phyloP scores from a whole-genome alignment of 1,140 invertebrate genomes.

The Polyergus mexicanus region DNA sequence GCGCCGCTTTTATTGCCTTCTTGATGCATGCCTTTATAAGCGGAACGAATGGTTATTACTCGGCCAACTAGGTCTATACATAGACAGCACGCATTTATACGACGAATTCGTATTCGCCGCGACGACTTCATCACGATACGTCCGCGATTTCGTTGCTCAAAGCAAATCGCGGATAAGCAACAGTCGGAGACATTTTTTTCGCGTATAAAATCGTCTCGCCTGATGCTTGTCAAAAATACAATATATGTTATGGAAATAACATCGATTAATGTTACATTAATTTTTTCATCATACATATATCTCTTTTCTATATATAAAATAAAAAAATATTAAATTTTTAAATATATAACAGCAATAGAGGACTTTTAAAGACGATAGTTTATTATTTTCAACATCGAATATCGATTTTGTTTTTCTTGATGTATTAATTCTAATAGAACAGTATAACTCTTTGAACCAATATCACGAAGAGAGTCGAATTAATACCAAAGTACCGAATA shows the following conservation, averaged over 20 bases:
- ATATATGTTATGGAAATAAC: no score
- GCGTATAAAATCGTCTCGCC: neutral
- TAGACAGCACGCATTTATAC: constrained; percentile 69
- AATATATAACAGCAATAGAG: neutral
- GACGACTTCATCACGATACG: constrained; percentile 24
- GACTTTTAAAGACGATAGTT: no score
- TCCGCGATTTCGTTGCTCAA: constrained; percentile 16
- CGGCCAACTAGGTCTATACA: constrained; percentile 78
- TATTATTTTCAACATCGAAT: neutral
- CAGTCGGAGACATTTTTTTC: neutral
- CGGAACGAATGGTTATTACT: constrained; percentile 84
- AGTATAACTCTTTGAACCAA: constrained; percentile 12
- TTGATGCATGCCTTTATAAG: constrained; percentile 84
- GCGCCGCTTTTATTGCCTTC: constrained; percentile 81
- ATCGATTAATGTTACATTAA: neutral
- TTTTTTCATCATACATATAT: neutral
- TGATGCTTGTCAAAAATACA: neutral
- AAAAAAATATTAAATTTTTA: neutral
- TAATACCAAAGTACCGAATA: constrained; percentile 65
- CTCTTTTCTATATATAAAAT: neutral
- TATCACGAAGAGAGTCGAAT: constrained; percentile 36
- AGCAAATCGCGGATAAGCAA: constrained; percentile 6
- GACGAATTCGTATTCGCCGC: constrained; percentile 45
- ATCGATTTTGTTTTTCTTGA: neutral
- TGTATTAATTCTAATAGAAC: neutral